Conservation (phyloP, 2,888 invertebrate genomes). For the Eristalinus aeneus region DNA sequence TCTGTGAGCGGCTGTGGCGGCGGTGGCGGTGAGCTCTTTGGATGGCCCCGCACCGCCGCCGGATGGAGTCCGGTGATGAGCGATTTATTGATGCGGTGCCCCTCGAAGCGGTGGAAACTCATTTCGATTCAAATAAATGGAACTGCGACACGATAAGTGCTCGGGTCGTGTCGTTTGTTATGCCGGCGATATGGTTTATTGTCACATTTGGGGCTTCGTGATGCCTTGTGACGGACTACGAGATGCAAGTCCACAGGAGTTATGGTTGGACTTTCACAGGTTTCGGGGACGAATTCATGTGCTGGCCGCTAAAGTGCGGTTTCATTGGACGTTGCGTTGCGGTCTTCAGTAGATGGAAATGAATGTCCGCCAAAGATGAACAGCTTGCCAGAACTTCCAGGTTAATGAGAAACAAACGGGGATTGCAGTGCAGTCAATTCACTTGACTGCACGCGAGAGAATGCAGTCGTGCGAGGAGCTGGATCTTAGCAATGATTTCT, state of each 20-base stretch:
- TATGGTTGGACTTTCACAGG: background rate
- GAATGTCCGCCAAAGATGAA: too few relatives aligned
- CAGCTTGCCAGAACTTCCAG: too few relatives aligned
- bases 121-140: conserved; percentile 64
- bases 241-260: background rate
- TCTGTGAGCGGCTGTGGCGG: background rate
- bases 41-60: background rate
- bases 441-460: too few relatives aligned
- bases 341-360: too few relatives aligned
- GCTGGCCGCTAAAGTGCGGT: background rate
- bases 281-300: background rate
- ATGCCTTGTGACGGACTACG: background rate
- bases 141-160: conserved; percentile 57
- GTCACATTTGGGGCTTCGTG: conserved; percentile 38
- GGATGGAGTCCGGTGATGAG: conserved; percentile 41
- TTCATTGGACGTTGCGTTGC: too few relatives aligned
- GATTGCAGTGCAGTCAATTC: too few relatives aligned
- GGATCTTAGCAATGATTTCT: too few relatives aligned
- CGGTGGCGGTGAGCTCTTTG: background rate
- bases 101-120: conserved; percentile 32
- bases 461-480: too few relatives aligned
- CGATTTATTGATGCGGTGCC: conserved; percentile 54
- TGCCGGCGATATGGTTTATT: conserved; percentile 39
- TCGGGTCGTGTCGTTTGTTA: conserved; percentile 33
- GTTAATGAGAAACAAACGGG: too few relatives aligned